Base-by-base conservation (phyloP, 1,140 invertebrate species). In the Brachionus koreanus region DNA sequence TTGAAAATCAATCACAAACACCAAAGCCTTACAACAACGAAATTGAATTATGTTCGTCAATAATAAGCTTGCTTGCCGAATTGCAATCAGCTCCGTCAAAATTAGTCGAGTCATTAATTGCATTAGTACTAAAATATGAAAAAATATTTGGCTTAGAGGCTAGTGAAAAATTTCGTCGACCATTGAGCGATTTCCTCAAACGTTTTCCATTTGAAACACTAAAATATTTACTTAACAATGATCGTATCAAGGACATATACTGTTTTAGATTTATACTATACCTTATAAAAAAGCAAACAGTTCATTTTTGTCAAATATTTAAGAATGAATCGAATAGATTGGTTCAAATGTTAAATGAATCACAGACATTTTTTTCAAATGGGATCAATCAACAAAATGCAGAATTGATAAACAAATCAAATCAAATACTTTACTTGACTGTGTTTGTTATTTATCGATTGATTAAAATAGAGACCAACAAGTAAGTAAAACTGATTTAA, bases 331-430 rank as follows among this genome's bases (percentile, higher is more conserved):
- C 76, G 6, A 57, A 35, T 23, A 23, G 49, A 37, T 13, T 79
- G 16, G n/a, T 79, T 25, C 49, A 79, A 79, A 79, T 79, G 76
- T 29, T 79, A 12, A 79, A 79, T 10, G 76, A 79, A 35, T 57
- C 76, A 0, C 35, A 79, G 12, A 79, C 49, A 12, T 65, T 79
- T 9, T 63, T 46, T 5, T 4, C 23, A 25, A 74, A 74, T 49
- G 69, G 69, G 5, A 9, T 74, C 33, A 39, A 57, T 37, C 76
- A 79, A 42, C 33, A 23, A 35, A 79, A 79, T 42, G 9, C 7
- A 0, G 76, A 79, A 5, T 57, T 37, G 23, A 65, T 61, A 4
- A 57, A 61, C 9, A 79, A 79, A 39, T 57, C 76, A 25, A 39
- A 39, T 79, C 76, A 79, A 65, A 79, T 79, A 35, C 10, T 42